phyloP scores from a whole-genome alignment of 2,888 invertebrate genomes.

The Epirrita christyi region DNA sequence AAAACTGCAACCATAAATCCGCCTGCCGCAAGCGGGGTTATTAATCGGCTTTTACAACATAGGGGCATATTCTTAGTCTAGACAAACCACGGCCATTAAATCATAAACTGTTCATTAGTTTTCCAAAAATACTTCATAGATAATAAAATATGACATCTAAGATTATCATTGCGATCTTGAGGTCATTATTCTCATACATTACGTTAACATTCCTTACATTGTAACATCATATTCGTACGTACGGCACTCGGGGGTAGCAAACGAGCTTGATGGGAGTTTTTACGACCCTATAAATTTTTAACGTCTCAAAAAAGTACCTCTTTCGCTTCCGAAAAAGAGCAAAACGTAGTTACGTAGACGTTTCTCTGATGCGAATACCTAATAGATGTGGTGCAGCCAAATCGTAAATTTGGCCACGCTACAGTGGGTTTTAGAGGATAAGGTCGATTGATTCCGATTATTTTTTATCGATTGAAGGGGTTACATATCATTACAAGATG shows the following conservation, averaged over 20 bases:
- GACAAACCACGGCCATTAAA: no score
- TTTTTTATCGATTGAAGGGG: constrained; percentile 13
- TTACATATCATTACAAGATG: constrained; percentile 8
- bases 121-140: background rate
- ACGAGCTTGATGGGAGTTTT: constrained; percentile 69
- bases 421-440: constrained; percentile 18
- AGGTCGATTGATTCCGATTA: constrained; percentile 18
- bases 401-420: constrained; percentile 27
- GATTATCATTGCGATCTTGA: constrained; percentile 22
- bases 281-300: constrained; percentile 79
- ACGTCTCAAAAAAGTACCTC: constrained; percentile 71
- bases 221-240: constrained; percentile 65
- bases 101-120: background rate
- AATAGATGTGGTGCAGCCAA: constrained; percentile 36
- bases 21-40: no score
- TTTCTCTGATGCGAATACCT: constrained; percentile 52
- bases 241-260: constrained; percentile 57
- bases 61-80: no score
- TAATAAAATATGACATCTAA: constrained; percentile 12
- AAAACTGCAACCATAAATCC: no score
- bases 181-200: constrained; percentile 44
- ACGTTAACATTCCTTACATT: constrained; percentile 52
- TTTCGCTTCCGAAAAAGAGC: constrained; percentile 56
- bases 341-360: constrained; percentile 52
- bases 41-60: no score